Evolutionary conservation across 2,797 vertebrate species (phyloP).

Genomic region (Paratrypauchen microcephalus): DNA sequence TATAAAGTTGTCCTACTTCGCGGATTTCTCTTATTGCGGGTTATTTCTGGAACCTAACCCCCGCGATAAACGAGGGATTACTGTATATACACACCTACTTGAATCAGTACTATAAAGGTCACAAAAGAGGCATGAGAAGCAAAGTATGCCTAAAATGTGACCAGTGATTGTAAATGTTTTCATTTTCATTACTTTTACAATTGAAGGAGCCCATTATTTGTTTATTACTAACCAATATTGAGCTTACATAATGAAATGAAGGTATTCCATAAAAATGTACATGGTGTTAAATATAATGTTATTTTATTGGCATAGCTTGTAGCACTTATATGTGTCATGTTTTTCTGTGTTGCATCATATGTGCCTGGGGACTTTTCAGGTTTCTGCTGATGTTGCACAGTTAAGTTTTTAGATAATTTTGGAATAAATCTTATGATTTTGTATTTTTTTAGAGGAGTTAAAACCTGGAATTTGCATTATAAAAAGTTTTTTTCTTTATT

Average conservation of each 20-base stretch:
- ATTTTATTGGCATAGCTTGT: constrained; percentile 48
- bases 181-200: constrained; percentile 10
- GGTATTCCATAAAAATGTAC: constrained; percentile 58
- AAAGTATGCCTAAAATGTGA: background rate
- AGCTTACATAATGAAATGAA: constrained; percentile 70
- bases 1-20: no score
- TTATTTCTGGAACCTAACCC: no score
- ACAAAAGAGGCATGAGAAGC: background rate
- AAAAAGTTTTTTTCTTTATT: background rate
- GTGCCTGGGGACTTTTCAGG: constrained; percentile 72
- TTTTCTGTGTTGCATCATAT: constrained; percentile 62
- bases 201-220: constrained; percentile 50
- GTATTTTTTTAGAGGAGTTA: constrained; percentile 35
- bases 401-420: constrained; percentile 37
- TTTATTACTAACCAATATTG: constrained; percentile 34
- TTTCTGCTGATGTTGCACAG: constrained; percentile 55
- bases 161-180: constrained; percentile 1
- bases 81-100: background rate
- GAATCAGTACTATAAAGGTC: background rate
- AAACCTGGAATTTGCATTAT: constrained; percentile 20
- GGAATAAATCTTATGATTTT: constrained; percentile 29
- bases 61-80: no score
- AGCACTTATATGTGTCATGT: constrained; percentile 65
- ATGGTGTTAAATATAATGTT: constrained; percentile 49
- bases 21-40: no score